Evolutionary conservation across 2,113 vertebrate genomes (phyloP).

Genomic region (human (Homo sapiens)): DNA sequence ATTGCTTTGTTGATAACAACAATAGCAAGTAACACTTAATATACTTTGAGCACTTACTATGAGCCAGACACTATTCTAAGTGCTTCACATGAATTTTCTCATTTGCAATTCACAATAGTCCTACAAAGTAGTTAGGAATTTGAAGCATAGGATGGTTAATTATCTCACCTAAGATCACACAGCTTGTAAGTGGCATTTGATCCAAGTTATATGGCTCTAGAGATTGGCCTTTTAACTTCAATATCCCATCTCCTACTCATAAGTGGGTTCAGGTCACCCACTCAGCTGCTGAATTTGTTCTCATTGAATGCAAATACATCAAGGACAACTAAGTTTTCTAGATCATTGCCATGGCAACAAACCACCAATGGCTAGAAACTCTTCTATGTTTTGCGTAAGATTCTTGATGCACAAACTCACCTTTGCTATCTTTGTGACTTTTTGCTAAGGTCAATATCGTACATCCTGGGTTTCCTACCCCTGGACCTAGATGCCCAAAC

Average conservation of each 20-base stretch:
- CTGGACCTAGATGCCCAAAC: background rate
- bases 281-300: background rate
- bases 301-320: background rate
- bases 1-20: background rate
- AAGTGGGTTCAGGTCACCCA: background rate
- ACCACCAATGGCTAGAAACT: background rate
- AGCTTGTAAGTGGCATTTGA: background rate
- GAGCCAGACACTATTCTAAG: background rate
- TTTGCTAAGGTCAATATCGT: background rate
- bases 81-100: background rate
- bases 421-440: background rate
- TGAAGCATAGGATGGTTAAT: background rate
- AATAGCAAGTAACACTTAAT: background rate
- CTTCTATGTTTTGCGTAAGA: background rate
- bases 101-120: background rate
- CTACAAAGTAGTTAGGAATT: background rate
- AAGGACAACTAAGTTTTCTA: background rate
- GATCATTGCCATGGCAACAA: background rate
- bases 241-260: background rate
- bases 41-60: background rate
- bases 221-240: background rate
- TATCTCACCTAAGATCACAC: background rate
- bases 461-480: background rate
- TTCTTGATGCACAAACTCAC: background rate
- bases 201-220: background rate